Evolutionary conservation across 2,888 invertebrate species (phyloP).

Genomic region (Philereme vetulata): DNA sequence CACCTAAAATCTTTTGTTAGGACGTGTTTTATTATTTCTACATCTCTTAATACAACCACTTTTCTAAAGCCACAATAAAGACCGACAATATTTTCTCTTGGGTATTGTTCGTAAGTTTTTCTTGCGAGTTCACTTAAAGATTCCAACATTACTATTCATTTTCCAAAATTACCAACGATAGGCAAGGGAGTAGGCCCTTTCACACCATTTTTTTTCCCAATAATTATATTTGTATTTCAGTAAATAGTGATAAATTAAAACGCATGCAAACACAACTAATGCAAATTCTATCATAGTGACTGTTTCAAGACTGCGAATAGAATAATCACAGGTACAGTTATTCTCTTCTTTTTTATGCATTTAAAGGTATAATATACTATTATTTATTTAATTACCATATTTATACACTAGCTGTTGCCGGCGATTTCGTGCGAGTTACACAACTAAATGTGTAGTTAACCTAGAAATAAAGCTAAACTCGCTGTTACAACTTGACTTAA

Average conservation of each 20-base stretch:
- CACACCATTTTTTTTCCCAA: slow-evolving; percentile 40
- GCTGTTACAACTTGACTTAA: no score
- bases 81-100: slow-evolving; percentile 51
- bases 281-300: slow-evolving; percentile 3
- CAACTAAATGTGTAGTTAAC: no score
- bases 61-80: slow-evolving; percentile 45
- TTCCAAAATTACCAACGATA: slow-evolving; percentile 42
- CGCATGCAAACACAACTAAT: slow-evolving; percentile 9
- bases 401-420: no score
- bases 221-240: slow-evolving; percentile 35
- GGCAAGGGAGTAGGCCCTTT: slow-evolving; percentile 39
- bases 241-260: slow-evolving; percentile 10
- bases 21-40: slow-evolving; percentile 47
- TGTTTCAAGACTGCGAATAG: not conserved
- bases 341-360: not conserved
- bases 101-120: slow-evolving; percentile 35
- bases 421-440: no score
- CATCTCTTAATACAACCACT: slow-evolving; percentile 47
- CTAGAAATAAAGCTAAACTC: no score
- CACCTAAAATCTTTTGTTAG: slow-evolving; percentile 47
- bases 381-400: not conserved
- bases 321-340: not conserved
- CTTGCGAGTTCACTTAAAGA: slow-evolving; percentile 10
- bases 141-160: slow-evolving; percentile 30
- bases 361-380: not conserved